These are phyloP conservation scores for Anguilla pacifica DNA, from an alignment of 2,797 vertebrate genomes.

Conservation along the genomic window DNA sequence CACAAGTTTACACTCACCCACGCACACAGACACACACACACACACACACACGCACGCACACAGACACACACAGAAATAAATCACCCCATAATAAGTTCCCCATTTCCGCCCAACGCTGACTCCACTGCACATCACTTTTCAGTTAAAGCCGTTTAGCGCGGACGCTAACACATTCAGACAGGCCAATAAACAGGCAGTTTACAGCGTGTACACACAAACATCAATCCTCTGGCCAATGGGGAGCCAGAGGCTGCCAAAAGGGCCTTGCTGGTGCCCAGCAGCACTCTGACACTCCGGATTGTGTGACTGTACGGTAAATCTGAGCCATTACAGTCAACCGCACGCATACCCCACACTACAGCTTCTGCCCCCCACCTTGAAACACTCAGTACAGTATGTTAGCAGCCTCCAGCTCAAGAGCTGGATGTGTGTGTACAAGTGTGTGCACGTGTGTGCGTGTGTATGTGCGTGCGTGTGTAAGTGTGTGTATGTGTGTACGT, in stretches of 20 bases:
- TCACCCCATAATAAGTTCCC: neutral
- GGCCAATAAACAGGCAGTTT: constrained; percentile 32
- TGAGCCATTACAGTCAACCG: neutral
- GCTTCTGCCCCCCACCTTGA: neutral
- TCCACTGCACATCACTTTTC: neutral
- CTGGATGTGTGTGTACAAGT: constrained; percentile 47
- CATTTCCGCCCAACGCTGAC: neutral
- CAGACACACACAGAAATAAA: neutral
- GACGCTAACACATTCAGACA: neutral
- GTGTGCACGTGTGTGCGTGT: neutral
- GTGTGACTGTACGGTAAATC: neutral
- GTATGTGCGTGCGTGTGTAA: no score
- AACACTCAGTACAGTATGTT: neutral
- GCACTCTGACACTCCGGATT: neutral
- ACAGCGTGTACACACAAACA: neutral
- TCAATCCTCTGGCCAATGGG: neutral
- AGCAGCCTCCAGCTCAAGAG: constrained; percentile 60
- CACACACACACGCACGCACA: neutral
- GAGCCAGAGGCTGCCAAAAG: neutral
- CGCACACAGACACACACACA: neutral
- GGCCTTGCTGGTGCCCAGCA: neutral
- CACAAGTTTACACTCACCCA: neutral
- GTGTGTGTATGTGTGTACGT: neutral
- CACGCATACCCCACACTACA: neutral
- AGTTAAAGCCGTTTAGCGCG: neutral